Evolutionary conservation across 2,888 invertebrate species (phyloP), one percentile per base, ranked within the genome.

Genomic region (Erebia aethiops): DNA sequence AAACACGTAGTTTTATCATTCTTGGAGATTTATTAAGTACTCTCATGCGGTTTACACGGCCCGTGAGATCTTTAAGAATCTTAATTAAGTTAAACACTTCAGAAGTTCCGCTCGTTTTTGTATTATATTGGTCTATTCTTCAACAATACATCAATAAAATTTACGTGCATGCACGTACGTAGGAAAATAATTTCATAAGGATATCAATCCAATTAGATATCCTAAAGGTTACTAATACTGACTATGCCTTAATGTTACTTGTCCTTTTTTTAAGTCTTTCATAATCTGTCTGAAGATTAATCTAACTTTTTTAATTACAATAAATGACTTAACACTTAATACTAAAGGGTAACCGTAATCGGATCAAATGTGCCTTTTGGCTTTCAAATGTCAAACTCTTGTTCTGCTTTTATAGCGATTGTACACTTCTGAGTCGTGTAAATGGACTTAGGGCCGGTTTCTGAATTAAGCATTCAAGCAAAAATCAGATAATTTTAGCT

Each of bases 321-420:
- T 16, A 13, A 13, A 62, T 62, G 62, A 49, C n/a, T 63, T 14
- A 46, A 41, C 58, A 18, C 16, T n/a, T 52, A 41, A 21, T 16
- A 43, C 11, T 26, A 57, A 69, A 69, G 70, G 70, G 43, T 58
- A 49, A 51, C 43, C 57, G 58, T 41, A 26, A 52, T 60, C 63
- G 16, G 9, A 13, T 62, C 46, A 69, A 63, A 63, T 18, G 52
- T 52, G 41, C 46, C 18, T 49, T 35, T 41, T 13, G 57, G 13
- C 21, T 64, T 13, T 57, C 35, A 69, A 70, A 70, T 70, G 70
- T 54, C 70, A 70, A 65, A 65, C 16, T 65, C 60, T 60, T 70
- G 64, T 21, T 63, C 61, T 26, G 49, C n/a, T 49, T 68, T 68
- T 67, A 26, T 54, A 56, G 14, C 7, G 14, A 10, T 21, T 54